Evolutionary conservation across 1,140 invertebrate genomes (phyloP).

Genomic region (Venturia canescens): DNA sequence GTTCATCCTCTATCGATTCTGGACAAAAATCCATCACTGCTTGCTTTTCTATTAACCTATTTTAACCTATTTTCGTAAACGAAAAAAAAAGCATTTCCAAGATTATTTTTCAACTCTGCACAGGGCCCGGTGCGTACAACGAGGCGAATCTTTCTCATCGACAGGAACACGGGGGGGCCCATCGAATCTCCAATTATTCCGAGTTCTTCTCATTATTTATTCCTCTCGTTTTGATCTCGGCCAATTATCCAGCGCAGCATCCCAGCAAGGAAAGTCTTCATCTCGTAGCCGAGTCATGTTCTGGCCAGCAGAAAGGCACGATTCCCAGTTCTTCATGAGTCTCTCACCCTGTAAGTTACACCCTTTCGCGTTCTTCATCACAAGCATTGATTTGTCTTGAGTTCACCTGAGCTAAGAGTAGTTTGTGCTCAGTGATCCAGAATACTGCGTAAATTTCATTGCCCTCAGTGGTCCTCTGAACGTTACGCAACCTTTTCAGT

Average conservation of each 20-base stretch:
- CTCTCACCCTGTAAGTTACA: background rate
- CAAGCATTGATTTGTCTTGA: background rate
- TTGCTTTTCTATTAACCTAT: too few species aligned
- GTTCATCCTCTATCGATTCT: too few species aligned
- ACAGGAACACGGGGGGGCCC: background rate
- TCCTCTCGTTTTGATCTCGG: background rate
- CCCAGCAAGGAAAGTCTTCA: background rate
- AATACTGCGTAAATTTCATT: background rate
- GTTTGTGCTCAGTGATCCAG: background rate
- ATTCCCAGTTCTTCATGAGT: background rate
- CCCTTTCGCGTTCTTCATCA: background rate
- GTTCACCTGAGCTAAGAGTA: background rate
- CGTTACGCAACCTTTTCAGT: background rate
- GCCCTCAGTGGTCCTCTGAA: background rate
- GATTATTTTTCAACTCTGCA: too few species aligned
- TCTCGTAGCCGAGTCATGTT: background rate
- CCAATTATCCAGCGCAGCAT: background rate
- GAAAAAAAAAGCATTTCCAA: too few species aligned
- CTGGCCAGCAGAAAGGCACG: background rate
- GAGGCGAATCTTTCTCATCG: background rate
- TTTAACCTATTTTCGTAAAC: too few species aligned
- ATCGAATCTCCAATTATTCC: background rate
- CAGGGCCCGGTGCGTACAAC: background rate
- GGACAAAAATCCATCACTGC: too few species aligned
- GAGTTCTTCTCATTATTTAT: constrained; percentile 1